A percentile compares a stretch with the other conserved stretches of the same genome.
phyloP scores from a whole-genome alignment of 2,113 vertebrate genomes.

The Ranitomeya imitator region DNA sequence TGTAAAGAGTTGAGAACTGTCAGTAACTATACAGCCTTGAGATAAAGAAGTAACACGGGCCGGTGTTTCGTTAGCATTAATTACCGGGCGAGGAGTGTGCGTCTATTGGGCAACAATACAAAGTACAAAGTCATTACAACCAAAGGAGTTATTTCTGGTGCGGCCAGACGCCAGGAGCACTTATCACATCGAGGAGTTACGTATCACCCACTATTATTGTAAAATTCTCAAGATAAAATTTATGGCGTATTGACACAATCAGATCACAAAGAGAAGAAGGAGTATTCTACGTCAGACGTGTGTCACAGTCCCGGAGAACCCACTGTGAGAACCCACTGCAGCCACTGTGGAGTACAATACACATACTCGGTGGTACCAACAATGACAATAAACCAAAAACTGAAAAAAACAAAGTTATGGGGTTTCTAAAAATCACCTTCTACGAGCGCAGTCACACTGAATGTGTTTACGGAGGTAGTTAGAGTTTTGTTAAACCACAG shows the following conservation, averaged over 20 bases:
- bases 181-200: neutral
- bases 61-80: neutral
- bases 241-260: neutral
- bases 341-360: too few species aligned
- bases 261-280: neutral
- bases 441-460: too few species aligned
- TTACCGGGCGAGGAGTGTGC: neutral
- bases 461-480: too few species aligned
- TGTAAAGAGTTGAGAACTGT: neutral
- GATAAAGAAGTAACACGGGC: neutral
- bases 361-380: too few species aligned
- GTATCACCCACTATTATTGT: neutral
- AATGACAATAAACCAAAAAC: too few species aligned
- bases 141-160: neutral
- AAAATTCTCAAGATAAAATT: neutral
- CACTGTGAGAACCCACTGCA: too few species aligned
- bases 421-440: too few species aligned
- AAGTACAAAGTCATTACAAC: conserved; percentile 5
- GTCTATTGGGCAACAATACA: neutral
- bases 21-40: neutral
- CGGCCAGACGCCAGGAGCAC: neutral
- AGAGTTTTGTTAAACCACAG: too few species aligned
- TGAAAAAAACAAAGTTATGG: too few species aligned
- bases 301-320: neutral
- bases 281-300: neutral